Evolutionary conservation across 1,140 invertebrate genomes (phyloP), one percentile per base, ranked within the genome.

Genomic region (Dendrolimus punctatus): DNA sequence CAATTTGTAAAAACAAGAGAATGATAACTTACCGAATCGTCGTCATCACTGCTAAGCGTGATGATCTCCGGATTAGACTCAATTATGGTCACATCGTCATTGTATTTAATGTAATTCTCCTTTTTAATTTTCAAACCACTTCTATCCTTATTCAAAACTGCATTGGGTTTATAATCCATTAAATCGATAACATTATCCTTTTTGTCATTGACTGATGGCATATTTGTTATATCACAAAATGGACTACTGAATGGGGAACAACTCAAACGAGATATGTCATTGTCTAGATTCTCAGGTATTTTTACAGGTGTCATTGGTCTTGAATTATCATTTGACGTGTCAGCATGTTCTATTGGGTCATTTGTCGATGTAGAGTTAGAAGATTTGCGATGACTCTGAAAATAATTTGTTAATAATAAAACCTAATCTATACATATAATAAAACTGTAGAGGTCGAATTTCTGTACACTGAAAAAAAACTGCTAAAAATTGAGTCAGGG

Each of bases 11-110:
- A 46, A 46, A 4, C 45, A 9, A 42, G 4, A 8, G 10, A 7
- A 50, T 23, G 9, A 50, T 8, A 43, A 58, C 77, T 70, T 52
- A 80, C 79, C 61, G 76, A 69, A 49, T 71, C 68, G 6, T 85
- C 81, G 51, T 84, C 80, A 54, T 85, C 83, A 41, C 80, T 87
- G 63, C 80, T 85, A 5, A 86, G 49, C 0, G 76, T 71, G 23
- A 85, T 84, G 9, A 87, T 68, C 51, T 81, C 79, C 2, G 72
- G 68, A 39, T 68, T 66, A 4, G 57, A 62, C 38, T 81, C 76
- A 44, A 80, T 75, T n/a, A 83, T 80, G 6, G 77, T 75, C 4
- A 84, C 63, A 41, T 81, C 76, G 60, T 81, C 75, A 50, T 83
- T 76, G 51, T 63, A 49, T 7, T 44, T 49, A 42, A 71, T 72